Percentiles rank a stretch among this genome's conserved stretches.
phyloP scores from a whole-genome alignment of 2,113 vertebrate species.

The Platysteira castanea region DNA sequence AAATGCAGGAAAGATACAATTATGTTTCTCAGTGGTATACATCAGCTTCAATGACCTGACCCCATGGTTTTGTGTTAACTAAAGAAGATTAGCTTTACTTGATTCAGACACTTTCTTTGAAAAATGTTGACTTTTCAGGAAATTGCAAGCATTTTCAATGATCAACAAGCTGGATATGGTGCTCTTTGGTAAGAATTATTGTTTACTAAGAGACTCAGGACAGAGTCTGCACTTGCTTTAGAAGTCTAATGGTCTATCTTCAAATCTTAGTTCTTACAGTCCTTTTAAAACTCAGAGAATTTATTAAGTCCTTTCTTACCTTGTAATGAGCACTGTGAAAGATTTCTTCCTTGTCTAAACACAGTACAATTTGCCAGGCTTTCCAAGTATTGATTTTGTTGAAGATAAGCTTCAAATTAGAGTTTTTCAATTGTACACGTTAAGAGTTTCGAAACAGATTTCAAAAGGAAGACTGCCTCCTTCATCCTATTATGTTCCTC shows the following conservation, averaged over 20 bases:
- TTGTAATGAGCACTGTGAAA: neutral
- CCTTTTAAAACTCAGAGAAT: neutral
- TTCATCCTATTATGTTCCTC: neutral
- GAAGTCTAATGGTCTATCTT: neutral
- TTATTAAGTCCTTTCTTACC: neutral
- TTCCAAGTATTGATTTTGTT: constrained; percentile 32
- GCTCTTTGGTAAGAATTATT: neutral
- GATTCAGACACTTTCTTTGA: neutral
- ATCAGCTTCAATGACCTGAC: neutral
- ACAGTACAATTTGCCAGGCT: neutral
- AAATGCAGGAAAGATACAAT: neutral
- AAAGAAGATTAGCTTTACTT: neutral
- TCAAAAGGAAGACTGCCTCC: neutral
- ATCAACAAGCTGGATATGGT: neutral
- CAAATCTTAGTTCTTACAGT: neutral
- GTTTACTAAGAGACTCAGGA: neutral
- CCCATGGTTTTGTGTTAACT: neutral
- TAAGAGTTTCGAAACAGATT: neutral
- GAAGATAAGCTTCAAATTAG: constrained; percentile 9
- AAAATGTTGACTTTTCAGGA: constrained; percentile 9
- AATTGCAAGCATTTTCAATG: neutral
- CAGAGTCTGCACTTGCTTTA: neutral
- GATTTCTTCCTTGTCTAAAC: neutral
- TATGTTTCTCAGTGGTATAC: neutral
- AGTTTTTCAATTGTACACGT: neutral